A percentile compares a stretch with the other conserved stretches of the same genome.
phyloP scores from a whole-genome alignment of 2,888 invertebrate genomes.

The Mayetiola destructor region DNA sequence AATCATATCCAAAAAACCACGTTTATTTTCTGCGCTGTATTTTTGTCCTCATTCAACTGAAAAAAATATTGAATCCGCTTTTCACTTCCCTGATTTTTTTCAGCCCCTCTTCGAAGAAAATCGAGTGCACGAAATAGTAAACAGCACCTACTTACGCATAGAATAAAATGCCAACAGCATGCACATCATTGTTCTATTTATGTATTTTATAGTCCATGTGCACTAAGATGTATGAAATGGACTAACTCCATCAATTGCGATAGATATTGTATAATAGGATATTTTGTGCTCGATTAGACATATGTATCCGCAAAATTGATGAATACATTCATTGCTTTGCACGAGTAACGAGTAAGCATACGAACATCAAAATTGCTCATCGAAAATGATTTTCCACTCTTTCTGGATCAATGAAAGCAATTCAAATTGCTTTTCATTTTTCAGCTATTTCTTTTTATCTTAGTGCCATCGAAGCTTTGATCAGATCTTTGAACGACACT shows the following conservation, averaged over 20 bases:
- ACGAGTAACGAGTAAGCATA: too few species aligned
- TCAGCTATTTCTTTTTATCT: too few species aligned
- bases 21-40: too few species aligned
- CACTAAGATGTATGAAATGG: neutral
- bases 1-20: too few species aligned
- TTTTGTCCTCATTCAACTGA: neutral
- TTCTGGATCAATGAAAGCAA: too few species aligned
- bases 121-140: slow-evolving; percentile 1
- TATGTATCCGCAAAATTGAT: slow-evolving; percentile 6
- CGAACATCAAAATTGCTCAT: too few species aligned
- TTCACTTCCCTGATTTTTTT: neutral
- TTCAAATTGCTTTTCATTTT: too few species aligned
- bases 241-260: slow-evolving; percentile 3
- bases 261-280: slow-evolving; percentile 4
- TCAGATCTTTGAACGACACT: too few species aligned
- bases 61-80: neutral
- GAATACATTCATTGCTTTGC: neutral
- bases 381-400: too few species aligned
- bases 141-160: neutral
- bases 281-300: slow-evolving; percentile 11
- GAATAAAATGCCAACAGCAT: slow-evolving; percentile 1
- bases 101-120: neutral
- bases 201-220: slow-evolving; percentile 1
- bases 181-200: neutral
- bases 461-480: too few species aligned